These are phyloP conservation scores for Drosophila flavopinicola DNA, from an alignment of 2,888 invertebrate genomes.

Conservation along the genomic window DNA sequence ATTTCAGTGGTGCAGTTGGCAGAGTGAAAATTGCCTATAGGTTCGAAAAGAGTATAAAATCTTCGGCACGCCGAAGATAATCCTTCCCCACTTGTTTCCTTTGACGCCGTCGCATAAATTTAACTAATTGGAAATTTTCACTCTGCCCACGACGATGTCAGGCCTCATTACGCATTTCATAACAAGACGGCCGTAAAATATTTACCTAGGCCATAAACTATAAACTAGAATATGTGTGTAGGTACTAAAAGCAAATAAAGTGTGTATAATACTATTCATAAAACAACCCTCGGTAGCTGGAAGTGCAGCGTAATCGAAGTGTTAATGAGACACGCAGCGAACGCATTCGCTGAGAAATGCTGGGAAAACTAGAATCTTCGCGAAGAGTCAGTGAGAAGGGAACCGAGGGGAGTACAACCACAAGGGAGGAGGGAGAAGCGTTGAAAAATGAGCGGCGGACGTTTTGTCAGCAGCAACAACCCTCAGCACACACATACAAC, in stretches of 20 bases:
- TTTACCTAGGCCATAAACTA: constrained; percentile 49
- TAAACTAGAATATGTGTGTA: constrained; percentile 26
- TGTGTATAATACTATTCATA: constrained; percentile 19
- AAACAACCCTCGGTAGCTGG: constrained; percentile 47
- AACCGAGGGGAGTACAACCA: background rate
- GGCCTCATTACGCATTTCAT: constrained; percentile 69
- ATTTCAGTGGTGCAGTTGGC: no score
- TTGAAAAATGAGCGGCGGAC: constrained; percentile 71
- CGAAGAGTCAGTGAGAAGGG: constrained; percentile 27
- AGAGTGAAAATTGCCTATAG: no score
- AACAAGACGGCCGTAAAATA: constrained; percentile 50
- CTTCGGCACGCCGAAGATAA: no score
- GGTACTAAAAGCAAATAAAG: constrained; percentile 3
- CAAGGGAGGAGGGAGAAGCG: constrained; percentile 22
- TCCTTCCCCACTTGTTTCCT: no score
- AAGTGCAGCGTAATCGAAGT: constrained; percentile 63
- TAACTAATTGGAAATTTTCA: constrained; percentile 69
- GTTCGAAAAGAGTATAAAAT: no score
- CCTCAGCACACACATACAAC: constrained; percentile 20
- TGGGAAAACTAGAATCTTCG: constrained; percentile 62
- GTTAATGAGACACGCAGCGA: constrained; percentile 70
- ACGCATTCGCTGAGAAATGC: constrained; percentile 26
- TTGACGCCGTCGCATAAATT: constrained; percentile 61
- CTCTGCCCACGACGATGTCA: constrained; percentile 33
- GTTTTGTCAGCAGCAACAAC: constrained; percentile 64